These are phyloP conservation scores for Haemorhous mexicanus DNA, from an alignment of 2,113 vertebrate genomes.

Conservation along the genomic window DNA sequence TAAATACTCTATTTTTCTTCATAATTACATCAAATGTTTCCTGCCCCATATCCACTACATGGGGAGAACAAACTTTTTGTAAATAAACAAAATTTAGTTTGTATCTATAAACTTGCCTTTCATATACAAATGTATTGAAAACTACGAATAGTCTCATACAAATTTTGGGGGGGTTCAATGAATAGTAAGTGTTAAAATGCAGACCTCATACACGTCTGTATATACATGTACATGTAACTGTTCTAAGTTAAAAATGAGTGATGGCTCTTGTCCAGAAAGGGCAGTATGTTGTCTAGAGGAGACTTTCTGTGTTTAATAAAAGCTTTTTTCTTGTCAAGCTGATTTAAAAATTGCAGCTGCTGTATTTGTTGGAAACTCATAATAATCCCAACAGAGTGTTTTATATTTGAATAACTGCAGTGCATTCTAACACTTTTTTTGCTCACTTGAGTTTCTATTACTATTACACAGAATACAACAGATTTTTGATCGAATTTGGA, in stretches of 20 bases:
- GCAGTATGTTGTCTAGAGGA: background rate
- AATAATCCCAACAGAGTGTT: background rate
- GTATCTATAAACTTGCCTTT: background rate
- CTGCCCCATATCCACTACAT: background rate
- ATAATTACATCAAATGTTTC: background rate
- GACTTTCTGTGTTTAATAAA: background rate
- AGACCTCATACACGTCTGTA: rapidly evolving
- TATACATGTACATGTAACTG: background rate
- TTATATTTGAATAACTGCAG: background rate
- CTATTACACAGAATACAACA: background rate
- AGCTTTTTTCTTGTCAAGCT: background rate
- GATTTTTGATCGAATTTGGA: background rate
- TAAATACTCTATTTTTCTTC: background rate
- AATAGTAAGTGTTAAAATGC: background rate
- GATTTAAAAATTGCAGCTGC: slow-evolving; percentile 10
- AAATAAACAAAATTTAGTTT: background rate
- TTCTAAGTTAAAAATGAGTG: background rate
- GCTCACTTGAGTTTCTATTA: background rate
- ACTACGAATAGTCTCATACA: background rate
- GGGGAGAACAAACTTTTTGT: background rate
- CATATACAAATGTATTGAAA: background rate
- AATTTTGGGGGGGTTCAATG: background rate
- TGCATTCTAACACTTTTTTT: background rate
- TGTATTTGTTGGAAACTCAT: background rate
- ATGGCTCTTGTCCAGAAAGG: background rate